phyloP scores from a whole-genome alignment of 2,888 invertebrate genomes.

The Drosophila rellima region DNA sequence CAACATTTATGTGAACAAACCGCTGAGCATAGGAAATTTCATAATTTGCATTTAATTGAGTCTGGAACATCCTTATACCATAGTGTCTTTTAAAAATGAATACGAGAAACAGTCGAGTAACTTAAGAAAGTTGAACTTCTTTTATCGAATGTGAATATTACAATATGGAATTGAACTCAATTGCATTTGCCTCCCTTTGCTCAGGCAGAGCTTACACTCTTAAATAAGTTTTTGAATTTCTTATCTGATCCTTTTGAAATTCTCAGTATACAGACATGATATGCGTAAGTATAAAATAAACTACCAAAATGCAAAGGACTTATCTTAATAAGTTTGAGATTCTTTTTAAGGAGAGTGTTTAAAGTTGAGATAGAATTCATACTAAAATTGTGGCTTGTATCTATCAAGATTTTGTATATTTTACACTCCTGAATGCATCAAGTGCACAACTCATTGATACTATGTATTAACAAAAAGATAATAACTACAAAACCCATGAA shows the following conservation, averaged over 20 bases:
- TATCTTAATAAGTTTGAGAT: background rate
- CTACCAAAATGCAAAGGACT: background rate
- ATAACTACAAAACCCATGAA: too few relatives aligned
- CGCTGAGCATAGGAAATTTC: background rate
- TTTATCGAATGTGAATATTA: too few relatives aligned
- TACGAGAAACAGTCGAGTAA: background rate
- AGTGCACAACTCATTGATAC: too few relatives aligned
- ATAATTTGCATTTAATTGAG: background rate
- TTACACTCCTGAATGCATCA: background rate
- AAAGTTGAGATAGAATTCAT: background rate
- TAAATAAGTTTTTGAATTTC: background rate
- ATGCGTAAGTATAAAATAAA: background rate
- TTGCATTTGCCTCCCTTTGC: too few relatives aligned
- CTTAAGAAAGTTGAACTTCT: too few relatives aligned
- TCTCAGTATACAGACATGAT: background rate
- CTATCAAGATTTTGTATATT: background rate
- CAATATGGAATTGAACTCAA: too few relatives aligned
- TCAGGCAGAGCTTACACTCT: background rate
- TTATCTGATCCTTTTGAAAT: background rate
- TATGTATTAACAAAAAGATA: too few relatives aligned
- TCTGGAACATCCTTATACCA: background rate
- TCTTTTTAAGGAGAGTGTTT: background rate
- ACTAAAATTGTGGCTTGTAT: background rate
- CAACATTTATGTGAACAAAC: background rate
- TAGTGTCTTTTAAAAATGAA: background rate